Evolutionary conservation across 2,888 invertebrate genomes (phyloP), one percentile per base, ranked within the genome.

Genomic region (Drosophila parthenogenetica): DNA sequence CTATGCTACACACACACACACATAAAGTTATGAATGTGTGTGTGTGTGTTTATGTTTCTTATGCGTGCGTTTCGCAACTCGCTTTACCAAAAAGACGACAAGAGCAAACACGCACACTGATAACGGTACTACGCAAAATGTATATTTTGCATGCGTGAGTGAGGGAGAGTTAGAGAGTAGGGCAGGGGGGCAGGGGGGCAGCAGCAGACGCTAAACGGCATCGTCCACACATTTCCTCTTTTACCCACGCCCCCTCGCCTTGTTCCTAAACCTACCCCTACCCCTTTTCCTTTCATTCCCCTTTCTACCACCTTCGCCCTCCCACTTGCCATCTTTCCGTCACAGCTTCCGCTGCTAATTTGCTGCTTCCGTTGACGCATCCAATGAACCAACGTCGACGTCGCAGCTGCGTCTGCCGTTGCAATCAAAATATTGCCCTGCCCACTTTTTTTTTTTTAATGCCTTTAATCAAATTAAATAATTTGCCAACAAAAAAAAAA

Each of bases 281-380:
- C 16, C 40, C 7, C 2, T 22, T 16, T 13, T 16, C 3, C 1
- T 2, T 13, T 14, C 3, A 2, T n/a, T 10, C 13, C 14, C n/a
- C 39, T 40, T n/a, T 4, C 39, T n/a, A 3, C 35, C 29, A 25
- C 45, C 10, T 37, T 17, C 3, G n/a, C 14, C 8, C 5, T 29
- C 8, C 37, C 37, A 13, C 19, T 45, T 13, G n/a, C 48, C 22
- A 13, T 25, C 11, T 19, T 13, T 14, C 16, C 43, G 48, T 43
- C 45, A 25, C 55, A 75, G 75, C 85, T 78, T 81, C 81, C 87
- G 81, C 65, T 81, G 84, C 72, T 72, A 81, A 81, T 87, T 78
- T 81, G 84, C 51, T 51, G 64, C 69, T 81, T 87, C 81, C 81
- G 81, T 37, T 80, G 66, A 57, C 25, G 51, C 77, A 55, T 61